phyloP scores from a whole-genome alignment of 2,797 vertebrate species.

The Parambassis ranga region DNA sequence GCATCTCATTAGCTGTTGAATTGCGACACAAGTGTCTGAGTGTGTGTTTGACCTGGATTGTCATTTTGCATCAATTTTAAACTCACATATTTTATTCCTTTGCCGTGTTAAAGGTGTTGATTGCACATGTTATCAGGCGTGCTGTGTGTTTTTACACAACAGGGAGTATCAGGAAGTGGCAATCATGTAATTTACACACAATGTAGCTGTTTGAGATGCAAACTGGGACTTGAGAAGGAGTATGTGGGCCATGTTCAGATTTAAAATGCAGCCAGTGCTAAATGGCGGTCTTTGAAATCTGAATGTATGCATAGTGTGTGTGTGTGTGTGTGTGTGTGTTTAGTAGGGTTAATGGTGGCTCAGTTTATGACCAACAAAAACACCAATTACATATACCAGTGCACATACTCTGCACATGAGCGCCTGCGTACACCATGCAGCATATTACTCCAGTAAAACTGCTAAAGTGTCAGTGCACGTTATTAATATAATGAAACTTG shows the following conservation, averaged over 20 bases:
- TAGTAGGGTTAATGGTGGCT: slow-evolving; percentile 9
- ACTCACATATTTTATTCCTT: slow-evolving; percentile 11
- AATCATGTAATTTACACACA: slow-evolving; percentile 15
- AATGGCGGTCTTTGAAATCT: slow-evolving; percentile 3
- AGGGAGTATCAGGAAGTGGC: neutral
- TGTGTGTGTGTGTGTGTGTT: neutral
- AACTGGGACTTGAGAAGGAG: slow-evolving; percentile 1
- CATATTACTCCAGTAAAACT: slow-evolving; percentile 36
- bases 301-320: neutral
- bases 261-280: slow-evolving; percentile 8
- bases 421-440: slow-evolving; percentile 4
- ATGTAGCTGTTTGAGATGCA: neutral
- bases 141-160: neutral
- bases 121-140: slow-evolving; percentile 1
- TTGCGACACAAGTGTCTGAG: slow-evolving; percentile 21
- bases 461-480: slow-evolving; percentile 16
- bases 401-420: slow-evolving; percentile 36
- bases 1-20: slow-evolving; percentile 50
- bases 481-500: slow-evolving; percentile 30
- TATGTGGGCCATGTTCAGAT: slow-evolving; percentile 14
- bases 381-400: slow-evolving; percentile 58
- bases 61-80: slow-evolving; percentile 26
- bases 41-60: slow-evolving; percentile 38
- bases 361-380: slow-evolving; percentile 43
- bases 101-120: slow-evolving; percentile 21